These are phyloP conservation scores for Bombus ignitus DNA, from an alignment of 1,140 invertebrate genomes.

Conservation along the genomic window DNA sequence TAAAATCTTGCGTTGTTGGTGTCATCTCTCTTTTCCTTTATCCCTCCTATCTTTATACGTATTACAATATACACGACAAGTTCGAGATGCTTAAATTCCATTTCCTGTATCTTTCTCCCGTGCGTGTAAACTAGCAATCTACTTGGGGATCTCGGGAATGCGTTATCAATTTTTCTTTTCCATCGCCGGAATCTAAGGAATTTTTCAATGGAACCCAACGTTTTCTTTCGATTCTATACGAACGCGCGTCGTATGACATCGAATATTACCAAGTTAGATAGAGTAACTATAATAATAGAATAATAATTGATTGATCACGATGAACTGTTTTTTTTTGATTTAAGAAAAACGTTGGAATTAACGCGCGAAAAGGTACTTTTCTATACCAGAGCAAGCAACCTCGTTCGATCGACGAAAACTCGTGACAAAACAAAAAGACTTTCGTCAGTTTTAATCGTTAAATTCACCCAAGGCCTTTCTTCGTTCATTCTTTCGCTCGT, in stretches of 20 bases:
- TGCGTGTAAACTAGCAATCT: conserved; percentile 39
- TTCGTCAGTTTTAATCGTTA: background rate
- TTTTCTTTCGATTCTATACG: background rate
- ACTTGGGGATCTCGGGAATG: background rate
- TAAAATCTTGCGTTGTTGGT: conserved; percentile 30
- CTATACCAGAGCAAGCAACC: background rate
- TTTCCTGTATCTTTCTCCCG: conserved; percentile 48
- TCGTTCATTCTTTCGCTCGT: background rate
- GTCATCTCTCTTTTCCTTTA: conserved; percentile 14
- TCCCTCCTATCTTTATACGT: conserved; percentile 32
- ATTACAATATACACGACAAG: conserved; percentile 52
- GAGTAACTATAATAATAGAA: background rate
- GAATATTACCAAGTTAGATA: background rate
- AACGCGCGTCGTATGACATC: background rate
- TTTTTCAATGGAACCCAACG: background rate
- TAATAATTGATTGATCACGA: background rate
- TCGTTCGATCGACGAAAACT: background rate
- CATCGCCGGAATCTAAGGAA: background rate
- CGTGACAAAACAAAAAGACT: background rate
- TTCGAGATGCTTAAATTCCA: conserved; percentile 56
- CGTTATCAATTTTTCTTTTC: background rate
- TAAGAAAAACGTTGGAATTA: background rate
- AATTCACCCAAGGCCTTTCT: conserved; percentile 35
- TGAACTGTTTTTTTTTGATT: no score
- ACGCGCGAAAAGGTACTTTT: background rate